Percentiles rank a stretch among this genome's conserved stretches.
Conservation (phyloP, 2,888 invertebrate species). For the Watsonalla cultraria region DNA sequence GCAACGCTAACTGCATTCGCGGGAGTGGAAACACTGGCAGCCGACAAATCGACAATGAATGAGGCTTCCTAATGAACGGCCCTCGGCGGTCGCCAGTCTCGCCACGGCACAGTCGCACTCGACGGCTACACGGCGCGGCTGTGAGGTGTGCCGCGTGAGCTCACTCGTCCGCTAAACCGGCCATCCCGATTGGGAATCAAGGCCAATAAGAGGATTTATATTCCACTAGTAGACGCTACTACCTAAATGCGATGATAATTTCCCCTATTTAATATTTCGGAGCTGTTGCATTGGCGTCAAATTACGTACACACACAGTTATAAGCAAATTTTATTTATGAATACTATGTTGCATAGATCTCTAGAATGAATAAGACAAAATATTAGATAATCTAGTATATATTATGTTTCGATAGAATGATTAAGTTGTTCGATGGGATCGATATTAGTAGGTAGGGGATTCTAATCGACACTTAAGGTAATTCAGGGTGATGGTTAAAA, state of each 20-base stretch:
- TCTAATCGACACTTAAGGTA: constrained; percentile 45
- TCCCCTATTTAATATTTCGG: constrained; percentile 61
- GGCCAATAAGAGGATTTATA: constrained; percentile 67
- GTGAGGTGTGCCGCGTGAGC: constrained; percentile 58
- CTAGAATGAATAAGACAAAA: no score
- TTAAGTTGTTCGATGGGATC: no score
- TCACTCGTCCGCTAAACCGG: constrained; percentile 61
- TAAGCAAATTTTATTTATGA: not conserved
- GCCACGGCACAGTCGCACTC: constrained; percentile 22
- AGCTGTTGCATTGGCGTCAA: constrained; percentile 34
- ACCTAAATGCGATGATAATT: constrained; percentile 67
- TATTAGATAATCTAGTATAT: no score
- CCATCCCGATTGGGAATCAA: constrained; percentile 72
- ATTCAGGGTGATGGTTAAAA: constrained; percentile 26
- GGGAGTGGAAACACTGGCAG: constrained; percentile 62
- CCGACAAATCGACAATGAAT: constrained; percentile 23
- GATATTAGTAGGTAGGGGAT: constrained; percentile 34
- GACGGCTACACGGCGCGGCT: constrained; percentile 29
- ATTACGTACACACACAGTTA: constrained; percentile 27
- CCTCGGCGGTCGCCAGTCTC: constrained; percentile 34
- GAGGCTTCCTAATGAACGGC: constrained; percentile 44
- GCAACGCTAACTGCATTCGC: constrained; percentile 72
- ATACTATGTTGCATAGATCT: constrained; percentile 1
- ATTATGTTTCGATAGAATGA: constrained; percentile 19
- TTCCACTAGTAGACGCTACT: constrained; percentile 47